phyloP scores from a whole-genome alignment of 1,140 invertebrate genomes.

The Mycetomoellerius zeteki region DNA sequence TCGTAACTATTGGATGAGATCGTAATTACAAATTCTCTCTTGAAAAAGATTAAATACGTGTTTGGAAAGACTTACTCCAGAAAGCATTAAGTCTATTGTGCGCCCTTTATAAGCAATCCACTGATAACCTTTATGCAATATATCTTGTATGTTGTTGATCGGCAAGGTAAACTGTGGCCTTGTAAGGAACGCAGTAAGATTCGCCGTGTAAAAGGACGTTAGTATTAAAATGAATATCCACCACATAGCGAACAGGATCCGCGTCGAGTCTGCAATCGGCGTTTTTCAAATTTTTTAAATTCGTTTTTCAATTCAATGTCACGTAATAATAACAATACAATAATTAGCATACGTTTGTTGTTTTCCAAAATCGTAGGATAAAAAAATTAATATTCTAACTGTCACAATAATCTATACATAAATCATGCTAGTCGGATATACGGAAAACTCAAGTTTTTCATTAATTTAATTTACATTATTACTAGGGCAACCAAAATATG shows the following conservation, averaged over 20 bases:
- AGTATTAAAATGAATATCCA: slow-evolving; percentile 96
- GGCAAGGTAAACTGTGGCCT: slow-evolving; percentile 93
- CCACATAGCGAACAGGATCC: slow-evolving; percentile 95
- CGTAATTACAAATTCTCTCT: not conserved
- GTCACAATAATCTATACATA: too few relatives aligned
- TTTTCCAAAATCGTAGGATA: too few relatives aligned
- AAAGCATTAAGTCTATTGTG: slow-evolving; percentile 89
- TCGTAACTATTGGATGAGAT: not conserved
- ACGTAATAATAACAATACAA: not conserved
- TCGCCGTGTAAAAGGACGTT: slow-evolving; percentile 97
- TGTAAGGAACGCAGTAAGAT: slow-evolving; percentile 95
- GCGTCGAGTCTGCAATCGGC: slow-evolving; percentile 90
- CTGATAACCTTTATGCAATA: slow-evolving; percentile 89
- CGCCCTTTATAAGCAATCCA: slow-evolving; percentile 91
- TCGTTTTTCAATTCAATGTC: not conserved
- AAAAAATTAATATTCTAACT: too few relatives aligned
- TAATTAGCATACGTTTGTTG: too few relatives aligned
- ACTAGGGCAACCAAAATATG: too few relatives aligned
- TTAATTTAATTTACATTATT: too few relatives aligned
- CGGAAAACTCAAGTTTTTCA: too few relatives aligned
- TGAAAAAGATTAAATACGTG: not conserved
- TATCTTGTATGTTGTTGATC: slow-evolving; percentile 90
- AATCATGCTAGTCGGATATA: too few relatives aligned
- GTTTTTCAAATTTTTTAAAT: too few relatives aligned
- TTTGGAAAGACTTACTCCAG: slow-evolving; percentile 86